Base-by-base conservation (phyloP, 2,113 vertebrate genomes). In the Actenoides lindsayi region DNA sequence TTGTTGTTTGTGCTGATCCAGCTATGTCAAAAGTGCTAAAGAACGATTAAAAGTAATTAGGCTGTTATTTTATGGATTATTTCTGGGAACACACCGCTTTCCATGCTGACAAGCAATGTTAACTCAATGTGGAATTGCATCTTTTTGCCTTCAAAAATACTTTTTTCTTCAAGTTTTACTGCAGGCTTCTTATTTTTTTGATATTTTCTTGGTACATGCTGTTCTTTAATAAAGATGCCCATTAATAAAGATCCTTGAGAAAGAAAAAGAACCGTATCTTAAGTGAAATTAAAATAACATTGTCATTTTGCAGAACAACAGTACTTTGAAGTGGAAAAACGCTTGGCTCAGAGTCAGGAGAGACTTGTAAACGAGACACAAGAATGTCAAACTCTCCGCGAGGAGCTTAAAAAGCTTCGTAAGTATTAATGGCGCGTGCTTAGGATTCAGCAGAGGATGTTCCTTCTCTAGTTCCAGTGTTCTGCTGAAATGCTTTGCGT, bases 321-420 rank as follows among this genome's bases (percentile, higher is more conserved):
- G 21, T 99, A 99, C 88, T 99, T 99, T 87, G 99, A 99, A 87
- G 98, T 99, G 83, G 99, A 99, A 87, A 99, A 99, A 79, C 98
- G 98, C 35, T 98, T 99, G n/a, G 97, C 98, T 37, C 99, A 99
- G 23, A 98, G 98, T 97, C 99, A 99, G 84, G 98, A 99, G 41
- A 98, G 99, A 11, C 98, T 99, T 62, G 95, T 99, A 71, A 98
- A 98, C 19, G 98, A 99, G 95, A 98, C 98, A 4, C 98, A 99
- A 73, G 99, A 99, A 20, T 98, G 98, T 93, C 98, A 98, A 14
- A 99, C 94, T 75, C 97, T 99, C 15, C 97, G 98, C 50, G 98
- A 99, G 50, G 98, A 99, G 82, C 97, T 99, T 13, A 95, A 96
- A 51, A 99, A 98, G 46, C 98, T 98, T 33, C 97, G 99, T 99